Evolutionary conservation across 2,113 vertebrate species (phyloP).

Genomic region (Pipa parva): DNA sequence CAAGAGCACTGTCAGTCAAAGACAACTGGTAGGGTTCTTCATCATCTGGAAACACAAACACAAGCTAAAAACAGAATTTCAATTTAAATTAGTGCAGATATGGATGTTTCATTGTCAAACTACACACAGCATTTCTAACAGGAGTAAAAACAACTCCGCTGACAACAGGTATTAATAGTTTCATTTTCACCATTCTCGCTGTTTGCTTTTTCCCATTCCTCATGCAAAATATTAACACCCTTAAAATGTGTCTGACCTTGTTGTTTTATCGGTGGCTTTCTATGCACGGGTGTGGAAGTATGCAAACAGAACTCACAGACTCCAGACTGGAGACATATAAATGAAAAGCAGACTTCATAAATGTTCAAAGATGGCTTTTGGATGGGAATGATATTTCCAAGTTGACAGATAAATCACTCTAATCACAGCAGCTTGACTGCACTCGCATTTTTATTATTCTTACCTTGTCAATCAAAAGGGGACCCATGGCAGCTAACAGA

Average conservation of each 20-base stretch:
- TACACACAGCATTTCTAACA: no score
- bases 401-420: constrained; percentile 23
- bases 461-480: constrained; percentile 4
- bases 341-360: not conserved
- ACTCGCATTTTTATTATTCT: constrained; percentile 17
- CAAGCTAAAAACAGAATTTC: no score
- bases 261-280: not conserved
- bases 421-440: constrained; percentile 21
- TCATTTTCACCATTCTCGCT: no score
- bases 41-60: no score
- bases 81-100: no score
- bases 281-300: not conserved
- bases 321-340: not conserved
- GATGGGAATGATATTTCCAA: constrained; percentile 10
- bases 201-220: no score
- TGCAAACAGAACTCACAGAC: not conserved
- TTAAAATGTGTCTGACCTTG: not conserved
- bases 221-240: constrained; percentile 11
- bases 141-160: no score
- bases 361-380: constrained; percentile 20
- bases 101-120: no score
- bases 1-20: no score
- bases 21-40: no score
- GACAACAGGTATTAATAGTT: no score
- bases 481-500: constrained; percentile 5